Evolutionary conservation across 2,888 invertebrate species (phyloP), one percentile per base, ranked within the genome.

Genomic region (Bombylius discolor): DNA sequence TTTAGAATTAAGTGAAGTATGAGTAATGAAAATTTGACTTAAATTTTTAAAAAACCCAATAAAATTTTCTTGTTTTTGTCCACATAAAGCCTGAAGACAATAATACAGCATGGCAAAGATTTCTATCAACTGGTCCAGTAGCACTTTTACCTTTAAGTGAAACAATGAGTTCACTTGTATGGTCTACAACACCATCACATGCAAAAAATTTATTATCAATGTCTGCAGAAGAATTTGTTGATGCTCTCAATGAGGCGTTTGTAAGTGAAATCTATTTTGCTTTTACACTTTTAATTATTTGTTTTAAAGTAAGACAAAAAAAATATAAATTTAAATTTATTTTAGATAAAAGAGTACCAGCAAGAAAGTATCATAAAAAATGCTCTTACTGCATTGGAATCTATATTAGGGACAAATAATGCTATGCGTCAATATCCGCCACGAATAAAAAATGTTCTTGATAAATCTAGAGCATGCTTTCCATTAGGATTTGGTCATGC

Each of bases 41-140:
- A 2, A 23, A 23, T 1, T 3, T 23, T 23, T 23, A 23, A 23
- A 23, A 23, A 23, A 23, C 23, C 23, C 23, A 2, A 2, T 23
- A 23, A 23, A 23, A 23, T 23, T 1, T 23, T 23, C 23, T 23
- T 23, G 23, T 23, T 23, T 23, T 3, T 23, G 23, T 23, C 3
- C 23, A 23, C 23, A 23, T 53, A 45, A 34, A 89, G 85, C 77
- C 81, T 49, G 78, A 78, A 13, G 83, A 83, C 55, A 97, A 97
- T 73, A 79, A 81, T 36, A 87, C 89, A 4, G 98, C 97, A 0
- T 99, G 97, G 97, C 98, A 99, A 72, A 80, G 96, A 61, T 97
- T 97, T 76, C 75, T 96, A 59, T 90, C 94, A 0, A 84, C 82
- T 4, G 98, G 98, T 1, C 95, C 97, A 0, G 79, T 99, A 33